phyloP scores from a whole-genome alignment of 2,888 invertebrate genomes.

The Neelides folsomi region DNA sequence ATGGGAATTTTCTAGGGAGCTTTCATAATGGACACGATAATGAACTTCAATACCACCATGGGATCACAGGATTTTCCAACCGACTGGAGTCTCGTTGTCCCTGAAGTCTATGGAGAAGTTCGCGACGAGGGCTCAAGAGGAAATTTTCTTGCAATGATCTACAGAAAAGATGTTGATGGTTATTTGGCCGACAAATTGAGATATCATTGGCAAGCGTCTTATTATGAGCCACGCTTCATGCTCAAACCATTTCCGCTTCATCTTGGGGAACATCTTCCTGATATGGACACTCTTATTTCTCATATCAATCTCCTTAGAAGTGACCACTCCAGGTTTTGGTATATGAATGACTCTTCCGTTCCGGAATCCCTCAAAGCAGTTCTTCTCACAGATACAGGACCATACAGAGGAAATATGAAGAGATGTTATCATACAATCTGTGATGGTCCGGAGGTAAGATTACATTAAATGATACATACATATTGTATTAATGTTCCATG shows the following conservation, averaged over 20 bases:
- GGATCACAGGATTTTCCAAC: constrained; percentile 34
- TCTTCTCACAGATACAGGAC: constrained; percentile 37
- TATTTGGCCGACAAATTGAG: constrained; percentile 33
- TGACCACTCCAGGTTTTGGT: constrained; percentile 38
- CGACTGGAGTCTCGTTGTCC: constrained; percentile 32
- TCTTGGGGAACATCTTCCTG: constrained; percentile 33
- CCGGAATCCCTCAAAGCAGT: constrained; percentile 35
- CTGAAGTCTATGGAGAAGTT: constrained; percentile 28
- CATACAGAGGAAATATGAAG: constrained; percentile 31
- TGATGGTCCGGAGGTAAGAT: constrained; percentile 29
- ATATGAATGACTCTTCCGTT: constrained; percentile 34
- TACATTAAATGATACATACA: background rate
- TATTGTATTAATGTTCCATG: background rate
- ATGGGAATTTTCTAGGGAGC: constrained; percentile 33
- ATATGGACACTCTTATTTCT: constrained; percentile 31
- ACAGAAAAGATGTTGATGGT: constrained; percentile 34
- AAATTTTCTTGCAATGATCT: constrained; percentile 36
- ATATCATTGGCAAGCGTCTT: constrained; percentile 27
- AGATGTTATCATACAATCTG: constrained; percentile 30
- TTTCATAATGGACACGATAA: constrained; percentile 37
- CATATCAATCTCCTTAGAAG: constrained; percentile 36
- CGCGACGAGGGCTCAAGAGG: constrained; percentile 33
- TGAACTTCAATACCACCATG: constrained; percentile 35
- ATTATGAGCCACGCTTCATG: constrained; percentile 24
- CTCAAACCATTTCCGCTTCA: constrained; percentile 33